A percentile compares a stretch with the other conserved stretches of the same genome.
Evolutionary conservation across 92 coral and sea anemone genomes (phyloP).

Genomic region (Porites cylindrica): DNA sequence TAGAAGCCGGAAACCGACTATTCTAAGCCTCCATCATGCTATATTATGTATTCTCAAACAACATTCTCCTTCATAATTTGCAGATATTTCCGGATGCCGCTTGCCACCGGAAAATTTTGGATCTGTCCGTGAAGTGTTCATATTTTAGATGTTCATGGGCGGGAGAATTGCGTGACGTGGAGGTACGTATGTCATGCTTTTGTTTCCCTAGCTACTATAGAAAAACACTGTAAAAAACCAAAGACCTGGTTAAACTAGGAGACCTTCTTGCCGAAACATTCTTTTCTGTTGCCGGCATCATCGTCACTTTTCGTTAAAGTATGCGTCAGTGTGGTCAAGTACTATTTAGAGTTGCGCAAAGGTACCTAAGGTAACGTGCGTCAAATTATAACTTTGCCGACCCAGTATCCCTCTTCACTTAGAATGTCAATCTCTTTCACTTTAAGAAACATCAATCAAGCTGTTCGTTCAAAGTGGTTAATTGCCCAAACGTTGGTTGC

Average conservation of each 20-base stretch:
- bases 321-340: too few relatives aligned
- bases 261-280: too few relatives aligned
- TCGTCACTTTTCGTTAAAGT: too few relatives aligned
- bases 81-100: conserved; percentile 71
- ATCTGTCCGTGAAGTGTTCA: conserved; percentile 56
- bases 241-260: too few relatives aligned
- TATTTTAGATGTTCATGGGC: conserved; percentile 77
- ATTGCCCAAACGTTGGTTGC: conserved; percentile 71
- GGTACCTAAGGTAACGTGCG: too few relatives aligned
- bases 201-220: too few relatives aligned
- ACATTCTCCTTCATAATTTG: not conserved
- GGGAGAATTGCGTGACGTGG: conserved; percentile 66
- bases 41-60: not conserved
- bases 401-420: not conserved
- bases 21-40: too few relatives aligned
- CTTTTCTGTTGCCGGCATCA: too few relatives aligned
- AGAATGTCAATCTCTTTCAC: not conserved
- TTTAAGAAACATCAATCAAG: conserved; percentile 58
- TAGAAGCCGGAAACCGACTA: too few relatives aligned
- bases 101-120: conserved; percentile 63
- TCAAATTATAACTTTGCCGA: not conserved
- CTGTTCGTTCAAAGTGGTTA: conserved; percentile 57
- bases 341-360: too few relatives aligned
- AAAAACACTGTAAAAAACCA: too few relatives aligned
- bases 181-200: conserved; percentile 45